Evolutionary conservation across 2,113 vertebrate species (phyloP), one percentile per base, ranked within the genome.

Genomic region (Acrocephalus arundinaceus): DNA sequence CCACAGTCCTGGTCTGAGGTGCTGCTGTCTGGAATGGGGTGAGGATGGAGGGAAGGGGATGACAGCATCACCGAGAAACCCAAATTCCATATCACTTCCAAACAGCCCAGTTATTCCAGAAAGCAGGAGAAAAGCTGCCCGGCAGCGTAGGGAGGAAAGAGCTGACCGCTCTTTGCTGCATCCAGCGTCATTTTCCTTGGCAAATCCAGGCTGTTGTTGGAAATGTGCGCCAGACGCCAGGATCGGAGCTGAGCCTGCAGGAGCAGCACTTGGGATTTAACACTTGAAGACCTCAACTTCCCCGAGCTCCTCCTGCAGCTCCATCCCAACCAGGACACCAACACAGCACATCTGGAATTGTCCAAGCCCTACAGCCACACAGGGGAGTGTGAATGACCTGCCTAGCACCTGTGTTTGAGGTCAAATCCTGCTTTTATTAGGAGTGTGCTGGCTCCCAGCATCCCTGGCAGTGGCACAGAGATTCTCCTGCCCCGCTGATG

Each of bases 1-100:
- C 41, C 9, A 6, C 0, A 3, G 41, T 22, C 28, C 31, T 11
- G 0, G 0, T 0, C 0, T 0, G 31, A 49, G 71, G 24, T 4
- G 59, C 41, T 15, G 30, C 24, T 9, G 4, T 13, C 22, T 11
- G 37, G 11, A 30, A 6, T 0, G 16, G 30, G 22, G 18, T 0
- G 3, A 28, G 62, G 71, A 48, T 0, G 18, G 46, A 58, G 15
- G 13, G 27, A 21, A 57, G 51, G 51, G 61, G 19, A 57, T 4
- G 31, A 65, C 39, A 45, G 28, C 55, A 62, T n/a, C 66, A 0
- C 45, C 0, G 6, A 51, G 61, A 85, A 14, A 17, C 31, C 39
- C 5, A 22, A 20, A 24, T 5, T 3, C 68, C 11, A 0, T 0
- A 22, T 3, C 37, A 2, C 55, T 13, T 20, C 77, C 51, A 54